phyloP scores from a whole-genome alignment of 2,797 vertebrate species.

The Setipinna tenuifilis region DNA sequence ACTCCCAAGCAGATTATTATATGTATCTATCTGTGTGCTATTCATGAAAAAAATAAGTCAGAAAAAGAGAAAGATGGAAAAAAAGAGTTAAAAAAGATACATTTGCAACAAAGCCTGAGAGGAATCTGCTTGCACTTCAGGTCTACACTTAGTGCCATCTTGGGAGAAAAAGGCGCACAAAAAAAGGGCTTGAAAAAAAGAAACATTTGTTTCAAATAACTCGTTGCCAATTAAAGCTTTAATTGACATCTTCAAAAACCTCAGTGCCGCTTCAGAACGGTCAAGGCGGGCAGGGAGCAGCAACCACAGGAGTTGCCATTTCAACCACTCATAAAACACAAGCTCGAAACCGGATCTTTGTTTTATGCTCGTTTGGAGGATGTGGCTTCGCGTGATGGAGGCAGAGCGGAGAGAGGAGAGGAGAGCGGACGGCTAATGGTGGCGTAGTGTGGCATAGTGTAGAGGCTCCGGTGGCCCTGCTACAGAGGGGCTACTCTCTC shows the following conservation, averaged over 20 bases:
- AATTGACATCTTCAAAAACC: conserved; percentile 71
- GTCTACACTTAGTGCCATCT: conserved; percentile 43
- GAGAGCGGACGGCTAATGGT: conserved; percentile 40
- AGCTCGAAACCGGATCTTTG: conserved; percentile 74
- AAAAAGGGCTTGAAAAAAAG: conserved; percentile 36
- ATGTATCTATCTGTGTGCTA: neutral
- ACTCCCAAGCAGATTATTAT: neutral
- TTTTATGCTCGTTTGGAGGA: conserved; percentile 72
- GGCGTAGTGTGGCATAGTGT: neutral
- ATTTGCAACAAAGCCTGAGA: neutral
- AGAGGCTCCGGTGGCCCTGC: neutral
- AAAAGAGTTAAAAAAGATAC: no score
- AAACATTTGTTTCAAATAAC: conserved; percentile 66
- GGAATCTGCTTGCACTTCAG: conserved; percentile 19
- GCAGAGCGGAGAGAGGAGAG: conserved; percentile 42
- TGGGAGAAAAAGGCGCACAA: conserved; percentile 22
- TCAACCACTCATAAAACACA: conserved; percentile 73
- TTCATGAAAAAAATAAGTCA: neutral
- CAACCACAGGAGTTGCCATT: conserved; percentile 70
- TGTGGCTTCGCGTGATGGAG: conserved; percentile 70
- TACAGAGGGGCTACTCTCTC: neutral
- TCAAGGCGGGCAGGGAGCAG: conserved; percentile 57
- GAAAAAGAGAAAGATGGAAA: neutral
- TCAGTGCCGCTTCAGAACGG: conserved; percentile 64
- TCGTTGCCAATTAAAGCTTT: conserved; percentile 72